Evolutionary conservation across 2,797 vertebrate genomes (phyloP).

Genomic region (Halcyon chelicuti): DNA sequence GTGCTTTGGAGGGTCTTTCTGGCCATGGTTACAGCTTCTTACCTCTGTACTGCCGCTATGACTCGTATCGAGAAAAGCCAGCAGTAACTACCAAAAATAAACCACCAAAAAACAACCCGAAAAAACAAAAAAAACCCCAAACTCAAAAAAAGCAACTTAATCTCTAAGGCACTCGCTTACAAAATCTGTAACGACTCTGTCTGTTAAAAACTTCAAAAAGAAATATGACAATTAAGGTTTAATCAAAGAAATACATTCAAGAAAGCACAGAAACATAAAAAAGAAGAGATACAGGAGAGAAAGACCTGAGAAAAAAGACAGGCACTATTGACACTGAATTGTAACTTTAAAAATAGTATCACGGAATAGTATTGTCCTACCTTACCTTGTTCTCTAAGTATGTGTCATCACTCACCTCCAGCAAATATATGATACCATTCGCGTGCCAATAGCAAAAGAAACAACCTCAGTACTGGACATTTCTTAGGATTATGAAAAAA

Average conservation of each 20-base stretch:
- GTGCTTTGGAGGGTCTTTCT: neutral
- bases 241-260: neutral
- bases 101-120: too few relatives aligned
- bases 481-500: neutral
- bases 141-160: neutral
- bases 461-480: neutral
- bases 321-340: fast-evolving
- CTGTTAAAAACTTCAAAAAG: neutral
- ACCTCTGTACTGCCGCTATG: neutral
- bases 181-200: fast-evolving
- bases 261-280: neutral
- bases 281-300: neutral
- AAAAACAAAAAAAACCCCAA: too few relatives aligned
- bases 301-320: neutral
- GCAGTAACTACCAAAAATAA: neutral
- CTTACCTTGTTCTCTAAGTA: neutral
- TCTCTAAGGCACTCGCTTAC: neutral
- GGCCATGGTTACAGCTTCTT: neutral
- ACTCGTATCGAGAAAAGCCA: neutral
- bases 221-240: neutral
- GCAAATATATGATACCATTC: neutral
- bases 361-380: neutral
- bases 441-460: neutral
- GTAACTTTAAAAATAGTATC: neutral
- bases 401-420: neutral